Base-by-base conservation (phyloP, 2,888 invertebrate genomes). In the Eucera pruinosa region DNA sequence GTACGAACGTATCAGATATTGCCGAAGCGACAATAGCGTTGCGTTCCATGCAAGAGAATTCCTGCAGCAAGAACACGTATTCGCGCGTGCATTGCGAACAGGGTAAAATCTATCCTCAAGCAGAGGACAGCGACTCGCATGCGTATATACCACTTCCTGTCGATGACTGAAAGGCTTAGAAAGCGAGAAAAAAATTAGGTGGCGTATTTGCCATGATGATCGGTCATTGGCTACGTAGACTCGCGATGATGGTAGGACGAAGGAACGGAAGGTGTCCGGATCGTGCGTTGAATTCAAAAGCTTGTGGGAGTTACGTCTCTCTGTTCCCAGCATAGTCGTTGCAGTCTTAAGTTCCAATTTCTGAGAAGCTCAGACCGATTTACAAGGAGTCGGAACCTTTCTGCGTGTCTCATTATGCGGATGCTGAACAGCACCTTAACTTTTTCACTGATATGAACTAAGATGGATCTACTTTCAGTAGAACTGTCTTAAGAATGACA, bases 221-320 rank as follows among this genome's bases (percentile, higher is more conserved):
- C 72, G 71, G 68, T 67, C 67, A 80, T 80, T 82, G 82, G 76
- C 69, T 67, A 77, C 61, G 54, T 39, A 48, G 52, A 62, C 68
- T 61, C 78, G 79, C 39, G 52, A 54, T 48, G 54, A 62, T 33
- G 68, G 47, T 67, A 66, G 77, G 81, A 83, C 82, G 87, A 86
- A 84, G 84, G 87, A 90, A 87, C 90, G 91, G 91, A 91, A 90
- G 91, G 87, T 87, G 86, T 85, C 78, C 74, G 85, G 85, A 69
- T 83, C 90, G 90, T 90, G 90, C 85, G 82, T 87, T 82, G 90
- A 89, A 90, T 90, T 87, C 85, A 79, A 86, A 86, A 86, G 68
- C 70, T 80, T 15, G 61, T 43, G 41, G 25, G 41, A 58, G 43
- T 43, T 23, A 39, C 43, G 15, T 55, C 23, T 67, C 58, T 65